A percentile compares a stretch with the other conserved stretches of the same genome.
phyloP scores from a whole-genome alignment of 2,888 invertebrate genomes.

The Diaprepes abbreviatus region DNA sequence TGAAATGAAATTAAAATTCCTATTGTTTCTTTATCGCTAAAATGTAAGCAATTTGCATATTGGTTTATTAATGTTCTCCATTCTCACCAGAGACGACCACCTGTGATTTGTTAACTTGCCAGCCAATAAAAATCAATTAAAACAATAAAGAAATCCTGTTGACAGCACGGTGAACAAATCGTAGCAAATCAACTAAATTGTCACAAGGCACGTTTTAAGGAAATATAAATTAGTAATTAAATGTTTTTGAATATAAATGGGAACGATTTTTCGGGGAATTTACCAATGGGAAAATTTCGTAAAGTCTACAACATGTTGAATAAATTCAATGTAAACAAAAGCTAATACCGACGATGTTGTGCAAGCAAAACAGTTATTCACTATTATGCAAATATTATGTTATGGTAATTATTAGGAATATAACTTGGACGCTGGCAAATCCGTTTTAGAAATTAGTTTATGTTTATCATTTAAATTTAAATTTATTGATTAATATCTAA shows the following conservation, averaged over 20 bases:
- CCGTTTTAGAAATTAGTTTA: no score
- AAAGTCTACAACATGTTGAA: background rate
- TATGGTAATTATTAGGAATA: background rate
- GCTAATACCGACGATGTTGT: background rate
- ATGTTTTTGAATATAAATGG: conserved; percentile 51
- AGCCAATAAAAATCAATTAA: conserved; percentile 43
- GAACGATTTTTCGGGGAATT: conserved; percentile 38
- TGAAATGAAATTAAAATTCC: background rate
- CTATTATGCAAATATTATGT: conserved; percentile 9
- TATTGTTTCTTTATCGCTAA: conserved; percentile 14
- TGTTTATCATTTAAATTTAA: no score
- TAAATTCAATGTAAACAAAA: conserved; percentile 1
- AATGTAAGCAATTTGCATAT: conserved; percentile 31
- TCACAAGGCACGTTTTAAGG: conserved; percentile 56
- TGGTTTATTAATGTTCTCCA: conserved; percentile 20
- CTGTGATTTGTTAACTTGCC: conserved; percentile 36
- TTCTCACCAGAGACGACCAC: conserved; percentile 38
- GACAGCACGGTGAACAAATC: conserved; percentile 41
- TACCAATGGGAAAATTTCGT: conserved; percentile 26
- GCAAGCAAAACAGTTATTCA: background rate
- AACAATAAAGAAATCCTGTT: conserved; percentile 45
- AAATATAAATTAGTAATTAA: conserved; percentile 58
- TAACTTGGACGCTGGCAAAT: background rate
- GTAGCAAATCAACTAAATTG: conserved; percentile 54
- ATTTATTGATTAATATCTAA: no score